phyloP scores from a whole-genome alignment of 2,888 invertebrate genomes.

The Lepeophtheirus nordmannii region DNA sequence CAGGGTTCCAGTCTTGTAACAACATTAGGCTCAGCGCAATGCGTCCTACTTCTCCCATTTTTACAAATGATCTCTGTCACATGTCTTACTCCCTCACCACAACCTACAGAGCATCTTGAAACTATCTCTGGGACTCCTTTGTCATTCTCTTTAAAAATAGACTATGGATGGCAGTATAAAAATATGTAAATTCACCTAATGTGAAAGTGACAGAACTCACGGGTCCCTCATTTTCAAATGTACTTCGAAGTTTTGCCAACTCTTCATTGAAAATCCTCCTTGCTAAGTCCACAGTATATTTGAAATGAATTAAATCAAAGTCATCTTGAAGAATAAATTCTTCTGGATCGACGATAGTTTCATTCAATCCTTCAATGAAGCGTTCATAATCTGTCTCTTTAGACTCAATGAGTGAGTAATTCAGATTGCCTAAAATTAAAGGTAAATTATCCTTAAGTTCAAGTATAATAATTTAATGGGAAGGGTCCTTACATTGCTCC shows the following conservation, averaged over 20 bases:
- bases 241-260: neutral
- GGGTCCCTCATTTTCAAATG: neutral
- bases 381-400: neutral
- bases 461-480: too few species aligned
- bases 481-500: too few species aligned
- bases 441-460: too few species aligned
- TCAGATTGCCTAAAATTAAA: neutral
- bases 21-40: neutral
- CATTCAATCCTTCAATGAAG: neutral
- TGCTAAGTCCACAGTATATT: neutral
- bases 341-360: neutral
- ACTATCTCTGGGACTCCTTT: neutral
- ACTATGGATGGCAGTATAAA: neutral
- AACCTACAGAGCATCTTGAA: neutral
- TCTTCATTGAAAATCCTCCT: neutral
- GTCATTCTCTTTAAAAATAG: neutral
- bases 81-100: neutral
- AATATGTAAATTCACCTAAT: neutral
- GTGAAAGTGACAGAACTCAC: too few species aligned
- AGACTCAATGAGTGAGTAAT: neutral
- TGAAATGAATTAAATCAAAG: neutral
- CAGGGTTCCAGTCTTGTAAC: neutral
- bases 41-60: neutral
- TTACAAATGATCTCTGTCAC: neutral
- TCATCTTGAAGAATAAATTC: neutral